Conservation (phyloP, 2,888 invertebrate genomes). For the Blomia tropicalis region DNA sequence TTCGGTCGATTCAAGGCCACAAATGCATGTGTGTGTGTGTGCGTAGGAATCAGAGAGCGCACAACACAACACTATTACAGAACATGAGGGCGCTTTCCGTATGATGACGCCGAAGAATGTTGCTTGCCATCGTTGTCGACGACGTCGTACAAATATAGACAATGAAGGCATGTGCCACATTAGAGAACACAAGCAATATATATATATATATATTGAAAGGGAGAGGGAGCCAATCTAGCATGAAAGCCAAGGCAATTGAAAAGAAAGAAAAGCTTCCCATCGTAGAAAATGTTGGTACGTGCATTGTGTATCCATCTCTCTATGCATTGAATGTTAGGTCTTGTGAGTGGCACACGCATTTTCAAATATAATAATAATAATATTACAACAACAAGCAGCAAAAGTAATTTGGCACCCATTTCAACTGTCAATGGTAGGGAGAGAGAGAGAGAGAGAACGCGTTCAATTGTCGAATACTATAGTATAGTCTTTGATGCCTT, state of each 20-base stretch:
- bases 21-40: not conserved
- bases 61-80: not conserved
- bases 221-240: not conserved
- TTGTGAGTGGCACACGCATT: not conserved
- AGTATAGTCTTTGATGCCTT: not conserved
- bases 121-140: not conserved
- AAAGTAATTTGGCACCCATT: not conserved
- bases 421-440: not conserved
- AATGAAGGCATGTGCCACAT: not conserved
- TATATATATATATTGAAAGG: not conserved
- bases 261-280: not conserved
- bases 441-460: too few relatives aligned
- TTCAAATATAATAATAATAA: not conserved
- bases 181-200: not conserved
- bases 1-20: constrained; percentile 10
- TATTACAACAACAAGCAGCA: not conserved
- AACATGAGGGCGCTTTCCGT: not conserved
- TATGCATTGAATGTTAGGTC: too few relatives aligned
- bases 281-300: not conserved
- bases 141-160: constrained; percentile 1
- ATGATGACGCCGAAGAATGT: constrained; percentile 7
- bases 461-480: not conserved
- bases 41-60: constrained; percentile 3
- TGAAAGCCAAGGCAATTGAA: not conserved
- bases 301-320: too few relatives aligned